phyloP scores from a whole-genome alignment of 1,140 invertebrate genomes.

The Pantala flavescens region DNA sequence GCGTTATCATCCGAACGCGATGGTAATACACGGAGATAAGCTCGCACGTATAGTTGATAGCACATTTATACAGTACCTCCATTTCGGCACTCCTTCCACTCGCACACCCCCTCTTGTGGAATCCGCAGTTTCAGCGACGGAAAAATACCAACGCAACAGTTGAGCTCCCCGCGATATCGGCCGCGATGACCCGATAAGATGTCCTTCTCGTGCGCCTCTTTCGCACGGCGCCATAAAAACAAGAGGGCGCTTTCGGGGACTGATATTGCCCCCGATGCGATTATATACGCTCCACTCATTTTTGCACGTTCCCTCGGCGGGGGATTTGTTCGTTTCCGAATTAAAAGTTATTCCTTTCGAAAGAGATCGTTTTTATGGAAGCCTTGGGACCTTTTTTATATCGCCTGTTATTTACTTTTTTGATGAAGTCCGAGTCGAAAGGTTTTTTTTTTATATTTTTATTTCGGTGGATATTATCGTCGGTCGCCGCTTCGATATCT shows the following conservation, averaged over 20 bases:
- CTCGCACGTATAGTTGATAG: too few species aligned
- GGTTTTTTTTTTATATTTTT: too few species aligned
- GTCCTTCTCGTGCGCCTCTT: not conserved
- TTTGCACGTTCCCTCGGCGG: not conserved
- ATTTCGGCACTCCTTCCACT: not conserved
- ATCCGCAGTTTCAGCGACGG: not conserved
- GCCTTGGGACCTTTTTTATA: too few species aligned
- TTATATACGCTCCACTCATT: not conserved
- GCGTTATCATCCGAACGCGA: too few species aligned
- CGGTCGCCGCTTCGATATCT: too few species aligned
- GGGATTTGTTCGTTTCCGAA: not conserved
- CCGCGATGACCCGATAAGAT: not conserved
- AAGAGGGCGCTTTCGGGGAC: not conserved
- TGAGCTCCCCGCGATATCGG: not conserved
- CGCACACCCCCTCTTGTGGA: not conserved
- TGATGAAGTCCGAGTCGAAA: too few species aligned
- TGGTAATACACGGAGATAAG: too few species aligned
- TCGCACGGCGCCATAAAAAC: not conserved
- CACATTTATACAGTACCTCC: not conserved
- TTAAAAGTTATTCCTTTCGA: too few species aligned
- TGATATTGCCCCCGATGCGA: not conserved
- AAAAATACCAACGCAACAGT: conserved; percentile 6
- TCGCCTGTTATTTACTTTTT: too few species aligned
- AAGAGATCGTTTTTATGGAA: too few species aligned
- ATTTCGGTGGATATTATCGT: too few species aligned